Percentiles rank a stretch among this genome's conserved stretches.
Evolutionary conservation across 2,113 vertebrate species (phyloP).

Genomic region (Ceyx margarethae): DNA sequence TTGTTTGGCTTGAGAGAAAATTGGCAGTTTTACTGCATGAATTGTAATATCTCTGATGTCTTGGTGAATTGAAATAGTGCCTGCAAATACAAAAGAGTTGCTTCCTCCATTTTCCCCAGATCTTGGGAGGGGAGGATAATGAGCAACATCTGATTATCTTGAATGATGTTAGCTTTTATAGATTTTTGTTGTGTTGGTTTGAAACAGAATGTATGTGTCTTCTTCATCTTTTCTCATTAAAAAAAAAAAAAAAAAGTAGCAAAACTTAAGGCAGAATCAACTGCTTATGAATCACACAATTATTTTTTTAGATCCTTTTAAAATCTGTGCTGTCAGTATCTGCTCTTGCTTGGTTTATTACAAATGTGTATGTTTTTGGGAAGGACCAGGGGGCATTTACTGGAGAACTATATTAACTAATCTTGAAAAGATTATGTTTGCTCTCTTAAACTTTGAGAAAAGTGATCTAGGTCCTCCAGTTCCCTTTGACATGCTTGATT

Average conservation of each 20-base stretch:
- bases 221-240: not conserved
- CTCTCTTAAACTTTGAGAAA: not conserved
- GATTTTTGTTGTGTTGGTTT: not conserved
- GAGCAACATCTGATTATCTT: not conserved
- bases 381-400: not conserved
- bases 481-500: not conserved
- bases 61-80: not conserved
- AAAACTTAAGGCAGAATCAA: not conserved
- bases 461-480: not conserved
- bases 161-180: not conserved
- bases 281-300: rapidly evolving
- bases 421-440: not conserved
- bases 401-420: not conserved
- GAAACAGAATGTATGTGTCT: not conserved
- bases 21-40: not conserved
- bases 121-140: not conserved
- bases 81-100: not conserved
- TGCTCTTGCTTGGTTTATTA: not conserved
- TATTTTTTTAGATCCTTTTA: not conserved
- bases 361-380: not conserved
- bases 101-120: not conserved
- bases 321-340: not conserved
- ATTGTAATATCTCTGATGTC: not conserved
- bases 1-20: not conserved
- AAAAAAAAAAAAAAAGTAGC: too few species aligned